phyloP scores from a whole-genome alignment of 2,888 invertebrate genomes.

The Prenolepis imparis region DNA sequence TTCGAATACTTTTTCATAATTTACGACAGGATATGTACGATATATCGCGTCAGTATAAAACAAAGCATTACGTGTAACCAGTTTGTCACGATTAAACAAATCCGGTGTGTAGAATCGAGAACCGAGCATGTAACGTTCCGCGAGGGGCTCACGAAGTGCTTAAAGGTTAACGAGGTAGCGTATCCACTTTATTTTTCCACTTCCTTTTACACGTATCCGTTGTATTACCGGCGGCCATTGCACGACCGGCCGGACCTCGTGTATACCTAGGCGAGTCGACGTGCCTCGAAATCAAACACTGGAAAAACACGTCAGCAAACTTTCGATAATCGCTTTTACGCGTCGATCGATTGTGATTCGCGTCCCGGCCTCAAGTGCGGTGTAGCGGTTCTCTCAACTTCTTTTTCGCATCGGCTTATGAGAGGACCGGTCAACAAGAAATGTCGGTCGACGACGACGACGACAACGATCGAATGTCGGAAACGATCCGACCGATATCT shows the following conservation, averaged over 20 bases:
- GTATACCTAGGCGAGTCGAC: slow-evolving; percentile 36
- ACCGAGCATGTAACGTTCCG: slow-evolving; percentile 41
- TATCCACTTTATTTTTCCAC: slow-evolving; percentile 58
- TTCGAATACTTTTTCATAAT: background rate
- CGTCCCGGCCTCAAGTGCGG: background rate
- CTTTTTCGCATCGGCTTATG: slow-evolving; percentile 34
- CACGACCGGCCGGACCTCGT: slow-evolving; percentile 31
- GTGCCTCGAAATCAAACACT: slow-evolving; percentile 57
- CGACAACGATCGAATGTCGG: slow-evolving; percentile 22
- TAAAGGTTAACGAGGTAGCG: slow-evolving; percentile 57
- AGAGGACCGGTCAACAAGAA: slow-evolving; percentile 34
- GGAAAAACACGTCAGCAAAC: slow-evolving; percentile 58
- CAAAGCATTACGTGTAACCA: background rate
- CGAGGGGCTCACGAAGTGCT: slow-evolving; percentile 35
- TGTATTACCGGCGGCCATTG: slow-evolving; percentile 55
- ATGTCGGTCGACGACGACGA: slow-evolving; percentile 18
- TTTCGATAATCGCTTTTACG: slow-evolving; percentile 61
- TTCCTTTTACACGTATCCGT: slow-evolving; percentile 54
- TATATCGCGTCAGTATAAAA: slow-evolving; percentile 9
- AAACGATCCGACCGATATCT: slow-evolving; percentile 40
- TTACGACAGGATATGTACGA: slow-evolving; percentile 9
- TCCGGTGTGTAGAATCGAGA: slow-evolving; percentile 24
- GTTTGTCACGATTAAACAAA: slow-evolving; percentile 44
- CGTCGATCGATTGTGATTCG: slow-evolving; percentile 48
- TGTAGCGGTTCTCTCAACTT: slow-evolving; percentile 9